Conservation (phyloP, 1,140 invertebrate genomes). For the Planococcus citri region DNA sequence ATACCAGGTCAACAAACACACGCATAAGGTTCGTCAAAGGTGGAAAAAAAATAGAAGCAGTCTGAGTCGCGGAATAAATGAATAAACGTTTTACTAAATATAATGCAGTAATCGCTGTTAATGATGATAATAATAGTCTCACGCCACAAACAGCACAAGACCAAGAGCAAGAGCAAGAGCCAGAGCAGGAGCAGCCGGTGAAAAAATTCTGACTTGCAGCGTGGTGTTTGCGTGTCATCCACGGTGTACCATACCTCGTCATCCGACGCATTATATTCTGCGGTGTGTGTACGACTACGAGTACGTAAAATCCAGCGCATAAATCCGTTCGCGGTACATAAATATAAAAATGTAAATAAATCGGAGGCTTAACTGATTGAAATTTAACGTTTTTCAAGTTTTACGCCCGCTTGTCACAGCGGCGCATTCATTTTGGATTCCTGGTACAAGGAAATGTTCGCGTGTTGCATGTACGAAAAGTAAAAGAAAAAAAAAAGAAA, state of each 20-base stretch:
- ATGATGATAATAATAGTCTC: not conserved
- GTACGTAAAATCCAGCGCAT: not conserved
- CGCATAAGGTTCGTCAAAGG: not conserved
- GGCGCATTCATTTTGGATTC: not conserved
- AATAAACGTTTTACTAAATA: conserved; percentile 4
- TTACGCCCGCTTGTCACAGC: conserved; percentile 5
- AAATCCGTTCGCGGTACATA: conserved; percentile 6
- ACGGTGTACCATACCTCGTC: not conserved
- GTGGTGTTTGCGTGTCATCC: not conserved
- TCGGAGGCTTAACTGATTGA: not conserved
- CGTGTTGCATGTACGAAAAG: not conserved
- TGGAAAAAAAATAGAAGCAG: not conserved
- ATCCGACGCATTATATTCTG: not conserved
- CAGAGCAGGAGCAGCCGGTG: too few relatives aligned
- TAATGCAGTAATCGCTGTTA: not conserved
- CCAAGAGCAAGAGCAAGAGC: too few relatives aligned
- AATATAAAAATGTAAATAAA: conserved; percentile 9
- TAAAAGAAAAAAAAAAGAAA: not conserved
- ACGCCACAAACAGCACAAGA: too few relatives aligned
- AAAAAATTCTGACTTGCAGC: not conserved
- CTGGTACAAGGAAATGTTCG: conserved; percentile 2
- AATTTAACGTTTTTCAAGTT: conserved; percentile 4
- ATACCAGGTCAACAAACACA: not conserved
- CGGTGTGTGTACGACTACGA: too few relatives aligned
- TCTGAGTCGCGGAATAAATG: not conserved